Evolutionary conservation across 2,113 vertebrate genomes (phyloP).

Genomic region (Recurvirostra avosetta): DNA sequence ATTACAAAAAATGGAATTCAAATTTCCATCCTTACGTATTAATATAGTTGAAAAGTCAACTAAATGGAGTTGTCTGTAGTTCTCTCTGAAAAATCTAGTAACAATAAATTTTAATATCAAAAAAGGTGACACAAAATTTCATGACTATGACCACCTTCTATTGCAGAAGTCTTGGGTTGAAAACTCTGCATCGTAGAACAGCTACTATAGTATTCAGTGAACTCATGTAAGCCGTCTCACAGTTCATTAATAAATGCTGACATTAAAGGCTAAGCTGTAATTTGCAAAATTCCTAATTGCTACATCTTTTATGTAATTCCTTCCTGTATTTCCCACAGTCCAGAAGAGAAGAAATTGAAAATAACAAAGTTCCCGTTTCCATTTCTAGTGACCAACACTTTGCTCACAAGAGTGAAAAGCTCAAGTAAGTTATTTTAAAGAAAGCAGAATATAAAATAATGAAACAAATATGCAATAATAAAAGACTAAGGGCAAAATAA

Average conservation of each 20-base stretch:
- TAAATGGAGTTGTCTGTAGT: not conserved
- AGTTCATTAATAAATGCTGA: not conserved
- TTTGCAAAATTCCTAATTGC: not conserved
- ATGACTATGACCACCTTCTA: not conserved
- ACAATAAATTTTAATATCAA: not conserved
- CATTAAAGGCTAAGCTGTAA: not conserved
- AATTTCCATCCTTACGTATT: not conserved
- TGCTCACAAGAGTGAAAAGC: constrained; percentile 16
- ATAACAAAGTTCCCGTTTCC: constrained; percentile 6
- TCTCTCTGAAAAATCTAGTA: not conserved
- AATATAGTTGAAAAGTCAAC: not conserved
- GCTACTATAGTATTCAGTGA: not conserved
- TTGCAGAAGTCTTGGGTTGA: not conserved
- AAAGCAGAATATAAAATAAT: constrained; percentile 66
- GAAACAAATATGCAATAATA: constrained; percentile 68
- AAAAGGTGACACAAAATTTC: not conserved
- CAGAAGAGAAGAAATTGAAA: not conserved
- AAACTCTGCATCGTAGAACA: not conserved
- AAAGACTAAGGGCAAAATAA: constrained; percentile 78
- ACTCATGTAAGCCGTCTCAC: not conserved
- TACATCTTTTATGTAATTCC: not conserved
- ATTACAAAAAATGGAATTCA: not conserved
- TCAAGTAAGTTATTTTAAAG: constrained; percentile 57
- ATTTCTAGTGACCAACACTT: constrained; percentile 46
- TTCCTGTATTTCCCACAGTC: not conserved